These are phyloP conservation scores for Gymnocephalus cernua DNA, from an alignment of 2,113 vertebrate species.

Conservation along the genomic window DNA sequence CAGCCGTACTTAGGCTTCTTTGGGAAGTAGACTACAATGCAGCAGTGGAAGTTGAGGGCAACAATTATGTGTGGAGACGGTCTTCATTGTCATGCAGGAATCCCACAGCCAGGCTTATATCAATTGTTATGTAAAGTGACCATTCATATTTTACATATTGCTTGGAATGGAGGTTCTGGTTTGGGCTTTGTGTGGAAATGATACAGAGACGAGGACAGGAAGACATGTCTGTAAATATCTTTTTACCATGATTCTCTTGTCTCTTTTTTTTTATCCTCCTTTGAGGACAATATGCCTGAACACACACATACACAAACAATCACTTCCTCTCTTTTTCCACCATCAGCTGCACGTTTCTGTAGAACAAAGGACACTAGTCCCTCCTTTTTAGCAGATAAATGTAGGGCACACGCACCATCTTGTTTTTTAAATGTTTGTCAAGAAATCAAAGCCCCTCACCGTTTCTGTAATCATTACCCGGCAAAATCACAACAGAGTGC, in stretches of 20 bases:
- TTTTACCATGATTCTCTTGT: slow-evolving; percentile 8
- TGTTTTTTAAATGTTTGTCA: slow-evolving; percentile 61
- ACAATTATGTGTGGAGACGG: slow-evolving; percentile 59
- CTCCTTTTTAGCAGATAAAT: slow-evolving; percentile 37
- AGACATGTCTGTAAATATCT: slow-evolving; percentile 43
- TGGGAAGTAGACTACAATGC: slow-evolving; percentile 53
- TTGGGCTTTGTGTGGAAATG: slow-evolving; percentile 45
- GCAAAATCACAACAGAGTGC: slow-evolving; percentile 50
- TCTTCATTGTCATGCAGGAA: slow-evolving; percentile 78
- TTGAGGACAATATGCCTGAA: slow-evolving; percentile 24
- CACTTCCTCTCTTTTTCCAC: slow-evolving; percentile 1
- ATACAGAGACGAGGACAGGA: slow-evolving; percentile 32
- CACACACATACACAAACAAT: slow-evolving; percentile 15
- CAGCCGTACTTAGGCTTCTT: slow-evolving; percentile 43
- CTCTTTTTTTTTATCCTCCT: background rate
- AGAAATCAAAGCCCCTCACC: slow-evolving; percentile 55
- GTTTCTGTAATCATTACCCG: slow-evolving; percentile 42
- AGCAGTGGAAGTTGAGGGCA: slow-evolving; percentile 52
- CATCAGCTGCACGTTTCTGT: slow-evolving; percentile 22
- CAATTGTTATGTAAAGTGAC: slow-evolving; percentile 79
- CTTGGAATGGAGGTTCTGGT: slow-evolving; percentile 32
- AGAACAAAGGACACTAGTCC: background rate
- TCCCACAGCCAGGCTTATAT: slow-evolving; percentile 53
- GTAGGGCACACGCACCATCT: slow-evolving; percentile 22
- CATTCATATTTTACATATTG: slow-evolving; percentile 67